These are phyloP conservation scores for Caerostris darwini DNA, from an alignment of 1,140 invertebrate genomes.

Conservation along the genomic window DNA sequence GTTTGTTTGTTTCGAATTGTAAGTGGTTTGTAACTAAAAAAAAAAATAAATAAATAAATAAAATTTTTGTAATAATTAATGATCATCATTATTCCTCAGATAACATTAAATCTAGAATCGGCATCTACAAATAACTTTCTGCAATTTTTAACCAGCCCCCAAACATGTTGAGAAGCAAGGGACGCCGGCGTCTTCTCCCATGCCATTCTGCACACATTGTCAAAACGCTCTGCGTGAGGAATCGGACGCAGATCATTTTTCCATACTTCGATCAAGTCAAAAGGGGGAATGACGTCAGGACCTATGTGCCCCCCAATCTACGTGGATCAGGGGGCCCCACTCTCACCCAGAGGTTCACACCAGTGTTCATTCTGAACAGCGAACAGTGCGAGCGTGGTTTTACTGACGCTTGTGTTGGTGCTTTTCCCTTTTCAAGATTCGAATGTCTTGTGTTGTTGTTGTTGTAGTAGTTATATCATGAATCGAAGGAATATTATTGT, in stretches of 20 bases:
- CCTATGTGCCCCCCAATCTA: not conserved
- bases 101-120: not conserved
- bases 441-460: not conserved
- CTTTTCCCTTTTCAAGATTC: not conserved
- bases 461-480: not conserved
- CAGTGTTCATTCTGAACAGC: not conserved
- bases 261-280: conserved; percentile 26
- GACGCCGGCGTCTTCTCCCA: conserved; percentile 57
- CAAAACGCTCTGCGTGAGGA: conserved; percentile 13
- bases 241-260: not conserved
- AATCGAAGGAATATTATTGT: not conserved
- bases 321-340: not conserved
- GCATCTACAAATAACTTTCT: not conserved
- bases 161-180: not conserved
- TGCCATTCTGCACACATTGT: conserved; percentile 27
- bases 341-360: not conserved
- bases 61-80: no score
- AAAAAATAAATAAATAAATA: no score
- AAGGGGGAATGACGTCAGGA: conserved; percentile 44
- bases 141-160: not conserved
- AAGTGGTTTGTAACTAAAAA: no score
- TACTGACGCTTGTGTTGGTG: not conserved
- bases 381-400: not conserved
- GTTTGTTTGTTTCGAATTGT: no score
- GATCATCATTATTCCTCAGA: no score